Evolutionary conservation across 2,888 invertebrate species (phyloP).

Genomic region (Melitaea athalia): DNA sequence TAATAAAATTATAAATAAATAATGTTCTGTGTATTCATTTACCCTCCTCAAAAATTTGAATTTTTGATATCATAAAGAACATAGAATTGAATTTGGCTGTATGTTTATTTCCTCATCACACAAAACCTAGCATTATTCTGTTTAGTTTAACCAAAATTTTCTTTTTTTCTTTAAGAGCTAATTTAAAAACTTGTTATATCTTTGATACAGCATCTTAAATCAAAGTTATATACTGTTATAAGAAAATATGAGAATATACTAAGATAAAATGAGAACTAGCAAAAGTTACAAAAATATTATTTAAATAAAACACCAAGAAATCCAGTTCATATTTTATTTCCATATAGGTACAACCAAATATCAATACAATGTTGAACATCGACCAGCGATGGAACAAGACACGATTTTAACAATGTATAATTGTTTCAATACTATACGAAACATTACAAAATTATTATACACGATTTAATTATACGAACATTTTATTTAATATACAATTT

Average conservation of each 20-base stretch:
- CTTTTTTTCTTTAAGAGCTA: no score
- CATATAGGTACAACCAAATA: slow-evolving; percentile 42
- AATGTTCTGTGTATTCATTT: slow-evolving; percentile 54
- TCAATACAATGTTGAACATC: slow-evolving; percentile 53
- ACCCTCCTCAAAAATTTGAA: not conserved
- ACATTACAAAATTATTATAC: not conserved
- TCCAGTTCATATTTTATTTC: slow-evolving; percentile 51
- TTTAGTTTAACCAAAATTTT: no score
- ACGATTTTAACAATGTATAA: slow-evolving; percentile 33
- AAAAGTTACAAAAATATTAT: no score
- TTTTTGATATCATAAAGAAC: no score
- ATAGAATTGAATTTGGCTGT: not conserved
- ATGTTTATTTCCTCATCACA: not conserved
- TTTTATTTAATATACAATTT: no score
- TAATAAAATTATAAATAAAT: slow-evolving; percentile 81
- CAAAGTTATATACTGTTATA: no score
- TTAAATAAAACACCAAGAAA: slow-evolving; percentile 2
- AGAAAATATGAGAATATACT: no score
- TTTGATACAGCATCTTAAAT: no score
- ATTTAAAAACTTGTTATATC: no score
- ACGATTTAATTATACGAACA: no score
- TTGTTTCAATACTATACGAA: slow-evolving; percentile 1
- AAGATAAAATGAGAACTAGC: no score
- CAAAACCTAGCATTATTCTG: no score
- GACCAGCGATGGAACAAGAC: slow-evolving; percentile 70